Conservation (phyloP, 2,888 invertebrate genomes). For the Bugulina stolonifera region DNA sequence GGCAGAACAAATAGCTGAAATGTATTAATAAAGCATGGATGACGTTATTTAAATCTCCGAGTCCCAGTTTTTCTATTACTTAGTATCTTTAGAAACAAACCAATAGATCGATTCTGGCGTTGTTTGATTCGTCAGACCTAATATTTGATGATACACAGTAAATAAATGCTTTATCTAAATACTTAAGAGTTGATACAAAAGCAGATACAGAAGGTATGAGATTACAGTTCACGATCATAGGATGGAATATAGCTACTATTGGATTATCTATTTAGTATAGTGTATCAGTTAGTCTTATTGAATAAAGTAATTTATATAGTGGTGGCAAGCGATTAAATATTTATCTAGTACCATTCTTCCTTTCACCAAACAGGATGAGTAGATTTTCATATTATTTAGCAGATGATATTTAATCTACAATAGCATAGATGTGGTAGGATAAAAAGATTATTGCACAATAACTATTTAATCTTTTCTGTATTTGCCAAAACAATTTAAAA, state of each 20-base stretch:
- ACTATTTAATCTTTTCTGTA: no score
- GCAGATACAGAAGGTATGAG: background rate
- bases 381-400: background rate
- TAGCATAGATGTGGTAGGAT: background rate
- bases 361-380: slow-evolving; percentile 18
- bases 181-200: slow-evolving; percentile 6
- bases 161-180: slow-evolving; percentile 14
- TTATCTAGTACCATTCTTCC: slow-evolving; percentile 19
- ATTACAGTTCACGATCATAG: background rate
- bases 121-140: background rate
- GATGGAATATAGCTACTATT: slow-evolving; percentile 5
- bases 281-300: slow-evolving; percentile 14
- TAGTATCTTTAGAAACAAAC: background rate
- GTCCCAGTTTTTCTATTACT: no score
- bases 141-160: slow-evolving; percentile 17
- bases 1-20: no score
- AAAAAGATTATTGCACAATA: no score
- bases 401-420: background rate
- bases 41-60: no score
- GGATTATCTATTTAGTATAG: slow-evolving; percentile 23
- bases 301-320: background rate
- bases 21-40: no score
- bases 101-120: background rate
- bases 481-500: no score
- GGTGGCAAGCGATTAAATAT: slow-evolving; percentile 18